Evolutionary conservation across 2,888 invertebrate genomes (phyloP).

Genomic region (Oligia fasciuncula): DNA sequence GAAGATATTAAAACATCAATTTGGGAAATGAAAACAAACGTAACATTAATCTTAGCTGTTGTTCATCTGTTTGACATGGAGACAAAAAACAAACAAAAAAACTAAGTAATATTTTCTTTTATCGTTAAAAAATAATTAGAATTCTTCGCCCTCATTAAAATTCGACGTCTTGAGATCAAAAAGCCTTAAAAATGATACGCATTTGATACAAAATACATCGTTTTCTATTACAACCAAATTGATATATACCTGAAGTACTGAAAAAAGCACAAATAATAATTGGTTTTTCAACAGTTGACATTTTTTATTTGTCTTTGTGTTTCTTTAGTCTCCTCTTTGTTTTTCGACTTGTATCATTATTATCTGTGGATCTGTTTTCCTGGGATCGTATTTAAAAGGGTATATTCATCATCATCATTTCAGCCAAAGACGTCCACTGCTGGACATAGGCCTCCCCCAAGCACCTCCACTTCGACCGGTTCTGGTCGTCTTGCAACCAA

Average conservation of each 20-base stretch:
- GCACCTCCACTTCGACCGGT: no score
- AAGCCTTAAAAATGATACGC: conserved; percentile 57
- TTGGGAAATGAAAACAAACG: not conserved
- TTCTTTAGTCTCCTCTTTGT: not conserved
- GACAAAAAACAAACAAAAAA: conserved; percentile 14
- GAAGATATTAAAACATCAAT: not conserved
- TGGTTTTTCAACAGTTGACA: conserved; percentile 2
- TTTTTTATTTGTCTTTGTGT: conserved; percentile 1
- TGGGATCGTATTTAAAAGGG: not conserved
- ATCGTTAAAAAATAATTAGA: conserved; percentile 62
- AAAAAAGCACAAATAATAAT: conserved; percentile 15
- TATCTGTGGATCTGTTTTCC: not conserved
- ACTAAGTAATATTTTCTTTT: conserved; percentile 34
- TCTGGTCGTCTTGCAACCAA: no score
- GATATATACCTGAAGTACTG: conserved; percentile 7
- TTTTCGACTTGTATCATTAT: not conserved
- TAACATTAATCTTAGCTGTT: conserved; percentile 9
- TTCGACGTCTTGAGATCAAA: conserved; percentile 67
- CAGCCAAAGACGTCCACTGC: no score
- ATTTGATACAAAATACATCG: conserved; percentile 41
- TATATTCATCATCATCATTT: no score
- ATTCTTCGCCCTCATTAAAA: conserved; percentile 69
- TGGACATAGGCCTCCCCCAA: no score
- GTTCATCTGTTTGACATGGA: conserved; percentile 29
- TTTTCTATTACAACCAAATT: conserved; percentile 40